Conservation (phyloP, 2,113 vertebrate species). For the Ginglymostoma cirratum region DNA sequence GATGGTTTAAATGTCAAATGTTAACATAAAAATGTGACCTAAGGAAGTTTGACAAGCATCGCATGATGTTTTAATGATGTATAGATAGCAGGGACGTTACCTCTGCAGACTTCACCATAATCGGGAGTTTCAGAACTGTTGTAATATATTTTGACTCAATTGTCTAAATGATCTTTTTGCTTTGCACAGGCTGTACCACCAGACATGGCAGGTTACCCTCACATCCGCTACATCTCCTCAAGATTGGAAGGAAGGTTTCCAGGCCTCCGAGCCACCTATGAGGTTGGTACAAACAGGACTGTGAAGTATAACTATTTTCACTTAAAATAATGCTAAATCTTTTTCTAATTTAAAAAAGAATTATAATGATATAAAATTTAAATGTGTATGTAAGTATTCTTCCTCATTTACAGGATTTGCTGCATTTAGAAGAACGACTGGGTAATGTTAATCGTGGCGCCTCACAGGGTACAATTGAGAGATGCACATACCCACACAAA, state of each 20-base stretch:
- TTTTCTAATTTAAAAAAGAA: background rate
- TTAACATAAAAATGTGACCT: background rate
- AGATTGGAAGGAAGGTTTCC: constrained; percentile 86
- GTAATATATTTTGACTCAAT: background rate
- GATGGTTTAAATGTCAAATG: background rate
- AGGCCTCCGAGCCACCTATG: constrained; percentile 84
- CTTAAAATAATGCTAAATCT: constrained; percentile 37
- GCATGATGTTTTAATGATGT: background rate
- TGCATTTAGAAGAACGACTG: constrained; percentile 94
- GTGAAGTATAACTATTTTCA: constrained; percentile 41
- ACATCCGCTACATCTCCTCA: constrained; percentile 98
- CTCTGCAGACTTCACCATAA: background rate
- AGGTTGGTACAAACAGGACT: constrained; percentile 72
- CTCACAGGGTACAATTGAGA: constrained; percentile 98
- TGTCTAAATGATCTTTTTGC: background rate
- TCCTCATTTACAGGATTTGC: constrained; percentile 71
- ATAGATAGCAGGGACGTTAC: background rate
- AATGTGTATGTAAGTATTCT: background rate
- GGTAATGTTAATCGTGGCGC: constrained; percentile 97
- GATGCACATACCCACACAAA: constrained; percentile 98
- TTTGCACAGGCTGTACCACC: constrained; percentile 47
- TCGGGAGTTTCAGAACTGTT: background rate
- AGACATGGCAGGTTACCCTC: constrained; percentile 86
- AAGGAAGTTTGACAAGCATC: background rate
- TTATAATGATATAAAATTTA: background rate